Evolutionary conservation across 2,797 vertebrate species (phyloP).

Genomic region (Crax fasciolata): DNA sequence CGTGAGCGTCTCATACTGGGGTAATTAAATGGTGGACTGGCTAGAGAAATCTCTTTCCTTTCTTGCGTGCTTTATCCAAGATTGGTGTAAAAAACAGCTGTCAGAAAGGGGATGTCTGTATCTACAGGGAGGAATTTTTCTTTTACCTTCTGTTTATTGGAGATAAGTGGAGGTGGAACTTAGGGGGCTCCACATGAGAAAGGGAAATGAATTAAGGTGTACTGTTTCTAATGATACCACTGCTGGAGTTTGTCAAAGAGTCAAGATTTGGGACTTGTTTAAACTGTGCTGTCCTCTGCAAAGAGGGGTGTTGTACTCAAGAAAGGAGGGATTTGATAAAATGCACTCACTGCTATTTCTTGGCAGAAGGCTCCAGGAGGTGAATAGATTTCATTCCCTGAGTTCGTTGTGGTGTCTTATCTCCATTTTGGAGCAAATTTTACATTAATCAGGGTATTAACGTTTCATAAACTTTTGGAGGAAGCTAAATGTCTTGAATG

Average conservation of each 20-base stretch:
- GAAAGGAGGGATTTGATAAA: conserved; percentile 15
- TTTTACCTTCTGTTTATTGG: conserved; percentile 46
- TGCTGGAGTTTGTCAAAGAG: conserved; percentile 56
- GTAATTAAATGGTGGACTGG: not conserved
- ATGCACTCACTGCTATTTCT: conserved; percentile 5
- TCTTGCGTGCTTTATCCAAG: not conserved
- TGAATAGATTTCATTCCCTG: conserved; percentile 37
- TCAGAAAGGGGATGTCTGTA: not conserved
- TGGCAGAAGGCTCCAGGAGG: conserved; percentile 32
- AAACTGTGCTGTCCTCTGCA: conserved; percentile 36
- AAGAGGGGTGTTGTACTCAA: conserved; percentile 8
- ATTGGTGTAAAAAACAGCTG: conserved; percentile 11
- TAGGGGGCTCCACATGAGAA: not conserved
- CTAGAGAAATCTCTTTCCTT: conserved; percentile 10
- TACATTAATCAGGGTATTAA: conserved; percentile 39
- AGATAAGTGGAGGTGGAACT: conserved; percentile 1
- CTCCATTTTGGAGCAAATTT: conserved; percentile 44
- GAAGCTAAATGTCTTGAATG: conserved; percentile 20
- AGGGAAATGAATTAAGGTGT: conserved; percentile 27
- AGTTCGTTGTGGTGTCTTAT: not conserved
- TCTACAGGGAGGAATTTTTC: conserved; percentile 27
- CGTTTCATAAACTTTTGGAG: conserved; percentile 29
- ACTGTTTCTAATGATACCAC: conserved; percentile 18
- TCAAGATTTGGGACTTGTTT: conserved; percentile 35
- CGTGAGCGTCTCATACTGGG: not conserved